Conservation (phyloP, 2,113 vertebrate species). For the Colossoma macropomum region DNA sequence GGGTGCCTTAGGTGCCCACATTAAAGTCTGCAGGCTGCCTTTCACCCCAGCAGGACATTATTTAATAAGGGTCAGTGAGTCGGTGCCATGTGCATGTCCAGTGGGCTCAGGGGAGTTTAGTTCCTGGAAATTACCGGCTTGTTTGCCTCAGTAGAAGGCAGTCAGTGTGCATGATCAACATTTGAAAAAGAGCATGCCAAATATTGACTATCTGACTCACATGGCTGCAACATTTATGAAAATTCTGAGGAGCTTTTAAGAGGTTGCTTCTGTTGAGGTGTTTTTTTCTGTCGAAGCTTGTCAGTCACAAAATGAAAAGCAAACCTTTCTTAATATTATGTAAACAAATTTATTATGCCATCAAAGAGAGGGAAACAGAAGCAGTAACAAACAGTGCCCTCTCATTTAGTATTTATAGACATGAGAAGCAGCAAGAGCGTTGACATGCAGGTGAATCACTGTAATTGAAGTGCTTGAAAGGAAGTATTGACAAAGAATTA, state of each 20-base stretch:
- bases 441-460: neutral
- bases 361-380: neutral
- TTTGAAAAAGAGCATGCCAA: slow-evolving; percentile 9
- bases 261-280: neutral
- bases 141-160: slow-evolving; percentile 11
- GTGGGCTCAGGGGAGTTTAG: slow-evolving; percentile 25
- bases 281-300: neutral
- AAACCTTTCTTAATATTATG: slow-evolving; percentile 1
- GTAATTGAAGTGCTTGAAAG: neutral
- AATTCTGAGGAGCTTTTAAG: neutral
- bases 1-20: neutral
- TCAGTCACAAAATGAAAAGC: neutral
- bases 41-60: slow-evolving; percentile 28
- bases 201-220: neutral
- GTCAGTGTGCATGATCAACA: slow-evolving; percentile 9
- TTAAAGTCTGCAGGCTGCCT: slow-evolving; percentile 12
- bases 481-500: neutral
- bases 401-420: slow-evolving; percentile 10
- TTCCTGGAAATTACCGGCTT: slow-evolving; percentile 42
- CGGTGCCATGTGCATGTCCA: slow-evolving; percentile 27
- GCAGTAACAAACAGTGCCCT: neutral
- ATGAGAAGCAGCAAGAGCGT: neutral
- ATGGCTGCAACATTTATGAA: slow-evolving; percentile 2
- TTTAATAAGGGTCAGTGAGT: slow-evolving; percentile 50
- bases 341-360: slow-evolving; percentile 2